phyloP scores from a whole-genome alignment of 1,140 invertebrate species.

The Triops longicaudatus region DNA sequence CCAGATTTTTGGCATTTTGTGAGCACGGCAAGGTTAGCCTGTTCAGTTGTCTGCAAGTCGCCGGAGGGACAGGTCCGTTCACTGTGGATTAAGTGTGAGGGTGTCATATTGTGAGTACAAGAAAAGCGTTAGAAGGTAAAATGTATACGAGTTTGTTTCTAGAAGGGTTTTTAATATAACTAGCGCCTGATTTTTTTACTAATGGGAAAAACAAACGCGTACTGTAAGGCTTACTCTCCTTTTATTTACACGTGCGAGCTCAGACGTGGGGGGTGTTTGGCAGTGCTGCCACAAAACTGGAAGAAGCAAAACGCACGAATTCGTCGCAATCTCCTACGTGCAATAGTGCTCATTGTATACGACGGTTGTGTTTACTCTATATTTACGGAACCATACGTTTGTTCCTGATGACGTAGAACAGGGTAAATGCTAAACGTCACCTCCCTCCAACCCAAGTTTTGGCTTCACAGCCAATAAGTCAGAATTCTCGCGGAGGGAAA shows the following conservation, averaged over 20 bases:
- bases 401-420: neutral
- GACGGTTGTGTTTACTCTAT: neutral
- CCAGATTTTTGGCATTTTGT: slow-evolving; percentile 15
- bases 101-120: neutral
- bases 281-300: neutral
- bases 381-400: neutral
- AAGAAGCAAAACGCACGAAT: neutral
- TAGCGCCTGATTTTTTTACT: no score
- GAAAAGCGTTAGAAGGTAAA: neutral
- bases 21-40: neutral
- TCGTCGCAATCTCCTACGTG: neutral
- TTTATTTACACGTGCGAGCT: neutral
- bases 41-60: neutral
- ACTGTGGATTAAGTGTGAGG: neutral
- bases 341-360: neutral
- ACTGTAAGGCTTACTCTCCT: no score
- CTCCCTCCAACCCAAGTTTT: neutral
- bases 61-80: neutral
- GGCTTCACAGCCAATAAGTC: neutral
- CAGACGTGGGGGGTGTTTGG: neutral
- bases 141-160: neutral
- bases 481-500: neutral
- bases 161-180: neutral
- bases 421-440: neutral
- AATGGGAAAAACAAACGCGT: no score